A percentile compares a stretch with the other conserved stretches of the same genome.
phyloP scores from a whole-genome alignment of 2,888 invertebrate genomes.

The Helobdella robusta region DNA sequence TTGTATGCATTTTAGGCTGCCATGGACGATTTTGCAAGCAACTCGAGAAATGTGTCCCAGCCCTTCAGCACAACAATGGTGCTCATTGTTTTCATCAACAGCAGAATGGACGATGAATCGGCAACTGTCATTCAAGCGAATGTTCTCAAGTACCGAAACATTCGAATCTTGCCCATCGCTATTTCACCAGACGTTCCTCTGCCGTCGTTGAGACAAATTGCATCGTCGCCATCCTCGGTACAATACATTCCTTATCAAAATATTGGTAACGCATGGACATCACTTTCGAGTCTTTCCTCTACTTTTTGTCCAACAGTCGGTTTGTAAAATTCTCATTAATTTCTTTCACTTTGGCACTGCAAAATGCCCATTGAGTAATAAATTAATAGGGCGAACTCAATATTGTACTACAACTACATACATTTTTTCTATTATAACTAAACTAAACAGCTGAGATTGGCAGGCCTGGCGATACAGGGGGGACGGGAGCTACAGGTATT shows the following conservation, averaged over 20 bases:
- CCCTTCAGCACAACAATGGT: conserved; percentile 20
- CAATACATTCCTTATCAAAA: conserved; percentile 11
- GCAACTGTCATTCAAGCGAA: conserved; percentile 17
- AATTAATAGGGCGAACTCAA: background rate
- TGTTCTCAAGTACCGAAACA: conserved; percentile 2
- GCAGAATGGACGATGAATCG: conserved; percentile 17
- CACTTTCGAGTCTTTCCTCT: background rate
- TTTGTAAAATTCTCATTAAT: background rate
- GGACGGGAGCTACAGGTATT: conserved; percentile 56
- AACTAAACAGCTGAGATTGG: conserved; percentile 51
- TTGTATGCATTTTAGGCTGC: background rate
- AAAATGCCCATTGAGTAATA: background rate
- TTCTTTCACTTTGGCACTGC: background rate
- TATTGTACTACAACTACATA: too few species aligned
- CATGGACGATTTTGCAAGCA: background rate
- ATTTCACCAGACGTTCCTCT: conserved; percentile 22
- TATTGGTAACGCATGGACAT: background rate
- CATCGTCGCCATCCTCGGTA: conserved; percentile 7
- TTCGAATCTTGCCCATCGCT: conserved; percentile 12
- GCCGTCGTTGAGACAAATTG: conserved; percentile 1
- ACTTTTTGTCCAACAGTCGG: conserved; percentile 13
- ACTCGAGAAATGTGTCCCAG: conserved; percentile 11
- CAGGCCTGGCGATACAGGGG: conserved; percentile 44
- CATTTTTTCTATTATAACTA: too few species aligned
- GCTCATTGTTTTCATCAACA: conserved; percentile 13